Conservation (phyloP, 2,888 invertebrate species). For the Buathra laborator region DNA sequence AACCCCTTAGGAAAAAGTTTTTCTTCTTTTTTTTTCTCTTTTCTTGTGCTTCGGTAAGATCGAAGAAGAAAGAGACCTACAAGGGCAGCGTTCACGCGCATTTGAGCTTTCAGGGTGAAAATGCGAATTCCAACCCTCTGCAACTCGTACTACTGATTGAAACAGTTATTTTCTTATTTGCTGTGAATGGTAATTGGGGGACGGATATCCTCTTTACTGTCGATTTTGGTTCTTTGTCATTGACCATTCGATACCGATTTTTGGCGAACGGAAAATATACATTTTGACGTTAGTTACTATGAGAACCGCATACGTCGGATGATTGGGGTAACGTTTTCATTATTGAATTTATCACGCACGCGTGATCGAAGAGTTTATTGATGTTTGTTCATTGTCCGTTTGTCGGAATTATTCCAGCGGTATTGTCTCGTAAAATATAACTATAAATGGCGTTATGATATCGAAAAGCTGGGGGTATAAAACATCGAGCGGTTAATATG, state of each 20-base stretch:
- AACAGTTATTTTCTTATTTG: slow-evolving; percentile 45
- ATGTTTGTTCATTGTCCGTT: neutral
- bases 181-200: slow-evolving; percentile 45
- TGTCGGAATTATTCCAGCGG: neutral
- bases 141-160: slow-evolving; percentile 35
- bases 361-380: neutral
- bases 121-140: slow-evolving; percentile 24
- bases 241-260: slow-evolving; percentile 2
- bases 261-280: slow-evolving; percentile 25
- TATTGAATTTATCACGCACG: neutral
- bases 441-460: slow-evolving; percentile 1
- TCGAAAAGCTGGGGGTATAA: slow-evolving; percentile 20
- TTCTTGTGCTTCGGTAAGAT: slow-evolving; percentile 44
- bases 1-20: slow-evolving; percentile 51
- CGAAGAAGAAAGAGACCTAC: slow-evolving; percentile 51
- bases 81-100: slow-evolving; percentile 19
- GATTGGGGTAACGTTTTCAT: neutral
- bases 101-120: slow-evolving; percentile 32
- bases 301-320: neutral
- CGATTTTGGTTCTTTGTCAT: slow-evolving; percentile 1
- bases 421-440: slow-evolving; percentile 8
- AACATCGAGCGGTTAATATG: slow-evolving; percentile 51
- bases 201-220: slow-evolving; percentile 22
- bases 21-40: slow-evolving; percentile 33
- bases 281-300: slow-evolving; percentile 22